Evolutionary conservation across 2,888 invertebrate genomes (phyloP).

Genomic region (Drosophila putrida): DNA sequence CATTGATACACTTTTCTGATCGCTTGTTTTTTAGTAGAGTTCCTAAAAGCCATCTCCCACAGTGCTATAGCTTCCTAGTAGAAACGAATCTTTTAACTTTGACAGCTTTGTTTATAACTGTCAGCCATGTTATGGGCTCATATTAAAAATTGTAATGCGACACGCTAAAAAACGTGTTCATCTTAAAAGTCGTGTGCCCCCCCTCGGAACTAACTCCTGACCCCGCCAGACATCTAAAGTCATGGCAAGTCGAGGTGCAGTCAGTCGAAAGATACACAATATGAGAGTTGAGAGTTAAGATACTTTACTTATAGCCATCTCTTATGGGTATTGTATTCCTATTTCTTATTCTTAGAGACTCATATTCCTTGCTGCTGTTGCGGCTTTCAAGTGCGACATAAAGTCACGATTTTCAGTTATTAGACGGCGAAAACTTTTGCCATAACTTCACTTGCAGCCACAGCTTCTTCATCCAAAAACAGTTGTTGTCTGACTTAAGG

Average conservation of each 20-base stretch:
- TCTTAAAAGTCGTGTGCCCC: slow-evolving; percentile 66
- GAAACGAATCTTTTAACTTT: slow-evolving; percentile 46
- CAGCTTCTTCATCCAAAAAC: slow-evolving; percentile 33
- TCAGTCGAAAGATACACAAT: slow-evolving; percentile 46
- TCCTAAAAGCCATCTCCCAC: background rate
- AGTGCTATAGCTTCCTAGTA: slow-evolving; percentile 15
- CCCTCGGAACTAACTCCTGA: background rate
- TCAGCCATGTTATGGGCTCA: slow-evolving; percentile 57
- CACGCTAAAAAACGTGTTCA: slow-evolving; percentile 74
- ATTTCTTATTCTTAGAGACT: slow-evolving; percentile 28
- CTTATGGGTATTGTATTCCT: slow-evolving; percentile 42
- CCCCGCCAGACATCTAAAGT: slow-evolving; percentile 10
- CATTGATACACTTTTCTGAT: too few relatives aligned
- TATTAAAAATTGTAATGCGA: slow-evolving; percentile 82
- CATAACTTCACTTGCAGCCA: slow-evolving; percentile 30
- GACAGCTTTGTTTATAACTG: slow-evolving; percentile 60
- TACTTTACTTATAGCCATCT: slow-evolving; percentile 51
- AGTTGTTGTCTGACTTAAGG: slow-evolving; percentile 59
- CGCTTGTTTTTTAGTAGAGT: too few relatives aligned
- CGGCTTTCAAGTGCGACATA: slow-evolving; percentile 72
- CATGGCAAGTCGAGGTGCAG: slow-evolving; percentile 26
- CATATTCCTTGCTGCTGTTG: slow-evolving; percentile 34
- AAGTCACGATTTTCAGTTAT: slow-evolving; percentile 81
- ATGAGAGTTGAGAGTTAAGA: slow-evolving; percentile 36
- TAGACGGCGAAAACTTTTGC: slow-evolving; percentile 67